phyloP scores from a whole-genome alignment of 1,140 invertebrate genomes.

The Leptonema lineaticorne region DNA sequence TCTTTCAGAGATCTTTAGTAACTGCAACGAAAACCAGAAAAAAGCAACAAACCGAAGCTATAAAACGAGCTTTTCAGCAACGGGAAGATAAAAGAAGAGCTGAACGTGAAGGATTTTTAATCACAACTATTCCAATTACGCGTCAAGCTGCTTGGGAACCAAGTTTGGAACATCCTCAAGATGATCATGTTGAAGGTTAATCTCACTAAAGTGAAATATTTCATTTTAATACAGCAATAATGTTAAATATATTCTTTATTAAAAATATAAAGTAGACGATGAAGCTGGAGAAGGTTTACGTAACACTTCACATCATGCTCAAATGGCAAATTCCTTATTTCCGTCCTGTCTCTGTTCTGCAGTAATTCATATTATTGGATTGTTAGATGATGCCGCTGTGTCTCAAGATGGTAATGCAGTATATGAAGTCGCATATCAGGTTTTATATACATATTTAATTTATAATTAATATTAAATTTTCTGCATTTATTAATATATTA shows the following conservation, averaged over 20 bases:
- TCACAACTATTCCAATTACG: conserved; percentile 96
- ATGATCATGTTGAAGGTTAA: conserved; percentile 84
- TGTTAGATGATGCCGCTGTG: conserved; percentile 95
- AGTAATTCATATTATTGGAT: conserved; percentile 90
- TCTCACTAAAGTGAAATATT: background rate
- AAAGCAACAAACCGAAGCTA: conserved; percentile 98
- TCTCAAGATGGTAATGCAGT: conserved; percentile 89
- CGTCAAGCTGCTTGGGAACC: conserved; percentile 95
- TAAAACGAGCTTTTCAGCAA: conserved; percentile 90
- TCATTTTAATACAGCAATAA: conserved; percentile 3
- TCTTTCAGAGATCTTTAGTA: conserved; percentile 85
- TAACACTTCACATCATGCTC: conserved; percentile 75
- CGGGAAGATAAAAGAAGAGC: conserved; percentile 93
- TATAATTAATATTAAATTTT: background rate
- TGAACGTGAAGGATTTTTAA: conserved; percentile 93
- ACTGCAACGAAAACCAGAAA: conserved; percentile 98
- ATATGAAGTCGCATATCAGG: conserved; percentile 87
- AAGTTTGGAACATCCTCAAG: conserved; percentile 80
- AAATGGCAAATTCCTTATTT: conserved; percentile 91
- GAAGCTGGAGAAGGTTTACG: conserved; percentile 70
- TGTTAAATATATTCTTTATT: background rate
- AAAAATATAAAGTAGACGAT: conserved; percentile 55
- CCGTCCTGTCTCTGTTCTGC: conserved; percentile 95
- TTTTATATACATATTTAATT: conserved; percentile 43
- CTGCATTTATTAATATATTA: background rate